Evolutionary conservation across 2,797 vertebrate genomes (phyloP), one percentile per base, ranked within the genome.

Genomic region (Xenopus petersii): DNA sequence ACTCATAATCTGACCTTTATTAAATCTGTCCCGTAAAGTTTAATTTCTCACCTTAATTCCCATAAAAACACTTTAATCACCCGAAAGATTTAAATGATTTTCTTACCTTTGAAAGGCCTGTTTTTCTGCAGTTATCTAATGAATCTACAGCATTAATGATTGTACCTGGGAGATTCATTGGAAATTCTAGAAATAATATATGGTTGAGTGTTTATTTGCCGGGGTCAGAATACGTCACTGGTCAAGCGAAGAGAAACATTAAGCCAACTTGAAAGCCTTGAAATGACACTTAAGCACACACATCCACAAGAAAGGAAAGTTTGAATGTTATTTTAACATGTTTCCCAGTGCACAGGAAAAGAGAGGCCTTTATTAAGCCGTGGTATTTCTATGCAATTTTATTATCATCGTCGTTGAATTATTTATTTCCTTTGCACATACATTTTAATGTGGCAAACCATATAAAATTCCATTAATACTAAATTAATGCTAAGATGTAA

Each of bases 401-500:
- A 46, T 55, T 55, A 55, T 67, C 49, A n/a, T 30, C 24, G 1
- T 24, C 24, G 12, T 7, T n/a, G 12, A 56, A 56, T 49, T 16
- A 15, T 67, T 67, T 51, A 67, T 49, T 49, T 48, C 65, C 26
- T 21, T n/a, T 17, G 51, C 47, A 26, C 46, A 12, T 66, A 48
- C 17, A 12, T 51, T 51, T 66, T 12, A 54, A 55, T 30, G 49
- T 67, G 12, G 21, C 10, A 33, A 67, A 67, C 24, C 12, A 30
- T 16, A 21, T 10, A 5, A 54, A 26, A 33, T 30, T 54, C 49
- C 54, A 58, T 58, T 17, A 36, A 36, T 10, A 17, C 26, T 54
- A 56, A 58, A 54, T 16, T 36, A 51, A 69, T 67, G 5, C 26
- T 68, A 68, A 69, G 67, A 58, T 69, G 49, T 33, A 36, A 69